phyloP scores from a whole-genome alignment of 2,797 vertebrate genomes.

The Gadopsis bispinosus region DNA sequence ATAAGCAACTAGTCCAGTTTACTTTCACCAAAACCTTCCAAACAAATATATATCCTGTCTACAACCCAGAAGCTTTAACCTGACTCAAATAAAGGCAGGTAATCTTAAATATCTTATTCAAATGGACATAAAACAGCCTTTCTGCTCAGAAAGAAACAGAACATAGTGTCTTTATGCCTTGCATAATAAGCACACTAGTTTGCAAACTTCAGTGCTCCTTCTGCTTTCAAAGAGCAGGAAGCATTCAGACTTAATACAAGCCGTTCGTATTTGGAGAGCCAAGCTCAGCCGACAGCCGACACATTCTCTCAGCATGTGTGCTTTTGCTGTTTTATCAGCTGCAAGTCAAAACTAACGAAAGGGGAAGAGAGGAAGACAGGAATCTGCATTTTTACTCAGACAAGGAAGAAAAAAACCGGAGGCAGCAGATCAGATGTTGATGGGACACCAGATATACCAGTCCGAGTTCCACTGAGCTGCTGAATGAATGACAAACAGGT shows the following conservation, averaged over 20 bases:
- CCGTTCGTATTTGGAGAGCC: background rate
- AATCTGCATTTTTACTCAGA: slow-evolving; percentile 32
- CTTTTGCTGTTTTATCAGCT: slow-evolving; percentile 46
- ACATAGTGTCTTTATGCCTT: background rate
- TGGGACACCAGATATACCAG: slow-evolving; percentile 20
- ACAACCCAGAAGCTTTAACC: background rate
- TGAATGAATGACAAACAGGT: slow-evolving; percentile 34
- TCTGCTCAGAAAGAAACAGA: background rate
- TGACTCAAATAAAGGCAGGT: background rate
- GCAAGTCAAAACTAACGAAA: slow-evolving; percentile 10
- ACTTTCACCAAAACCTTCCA: background rate
- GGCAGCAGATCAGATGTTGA: slow-evolving; percentile 20
- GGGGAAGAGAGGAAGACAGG: background rate
- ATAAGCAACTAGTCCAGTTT: background rate
- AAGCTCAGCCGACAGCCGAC: slow-evolving; percentile 7
- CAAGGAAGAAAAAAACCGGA: slow-evolving; percentile 35
- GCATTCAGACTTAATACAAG: background rate
- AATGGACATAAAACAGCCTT: background rate
- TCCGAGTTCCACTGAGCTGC: background rate
- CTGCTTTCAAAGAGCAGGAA: background rate
- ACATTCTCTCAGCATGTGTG: background rate
- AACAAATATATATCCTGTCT: background rate
- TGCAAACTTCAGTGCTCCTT: background rate
- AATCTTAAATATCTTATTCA: background rate
- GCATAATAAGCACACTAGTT: background rate